phyloP scores from a whole-genome alignment of 2,888 invertebrate genomes.

The Erynnis tages region DNA sequence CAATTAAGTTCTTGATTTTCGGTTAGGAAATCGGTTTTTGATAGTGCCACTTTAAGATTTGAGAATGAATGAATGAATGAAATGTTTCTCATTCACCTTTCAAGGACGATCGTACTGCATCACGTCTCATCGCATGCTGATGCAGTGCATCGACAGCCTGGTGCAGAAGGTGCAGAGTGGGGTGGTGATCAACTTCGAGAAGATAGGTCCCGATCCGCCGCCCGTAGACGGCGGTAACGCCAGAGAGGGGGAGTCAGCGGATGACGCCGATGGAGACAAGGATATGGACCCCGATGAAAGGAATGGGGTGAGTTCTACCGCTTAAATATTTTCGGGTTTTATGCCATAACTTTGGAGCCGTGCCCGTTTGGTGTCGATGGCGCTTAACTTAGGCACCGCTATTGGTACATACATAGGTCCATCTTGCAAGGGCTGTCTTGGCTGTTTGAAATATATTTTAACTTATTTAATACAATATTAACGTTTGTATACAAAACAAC shows the following conservation, averaged over 20 bases:
- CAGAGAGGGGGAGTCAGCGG: slow-evolving; percentile 73
- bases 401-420: too few relatives aligned
- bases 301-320: slow-evolving; percentile 76
- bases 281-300: slow-evolving; percentile 74
- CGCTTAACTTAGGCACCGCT: too few relatives aligned
- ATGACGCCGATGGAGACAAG: slow-evolving; percentile 70
- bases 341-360: too few relatives aligned
- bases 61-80: background rate
- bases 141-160: slow-evolving; percentile 97
- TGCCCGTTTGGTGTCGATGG: too few relatives aligned
- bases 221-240: slow-evolving; percentile 80
- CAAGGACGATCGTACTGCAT: slow-evolving; percentile 96
- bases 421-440: too few relatives aligned
- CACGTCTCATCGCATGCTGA: slow-evolving; percentile 96
- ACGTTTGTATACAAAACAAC: too few relatives aligned
- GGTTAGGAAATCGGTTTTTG: too few relatives aligned
- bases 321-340: too few relatives aligned
- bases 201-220: slow-evolving; percentile 93
- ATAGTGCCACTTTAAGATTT: too few relatives aligned
- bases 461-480: too few relatives aligned
- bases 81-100: slow-evolving; percentile 28
- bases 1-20: too few relatives aligned
- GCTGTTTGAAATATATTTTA: too few relatives aligned
- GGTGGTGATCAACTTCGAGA: slow-evolving; percentile 98
- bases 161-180: slow-evolving; percentile 99